Base-by-base conservation (phyloP, 2,888 invertebrate species). In the Cosmorhoe ocellata region DNA sequence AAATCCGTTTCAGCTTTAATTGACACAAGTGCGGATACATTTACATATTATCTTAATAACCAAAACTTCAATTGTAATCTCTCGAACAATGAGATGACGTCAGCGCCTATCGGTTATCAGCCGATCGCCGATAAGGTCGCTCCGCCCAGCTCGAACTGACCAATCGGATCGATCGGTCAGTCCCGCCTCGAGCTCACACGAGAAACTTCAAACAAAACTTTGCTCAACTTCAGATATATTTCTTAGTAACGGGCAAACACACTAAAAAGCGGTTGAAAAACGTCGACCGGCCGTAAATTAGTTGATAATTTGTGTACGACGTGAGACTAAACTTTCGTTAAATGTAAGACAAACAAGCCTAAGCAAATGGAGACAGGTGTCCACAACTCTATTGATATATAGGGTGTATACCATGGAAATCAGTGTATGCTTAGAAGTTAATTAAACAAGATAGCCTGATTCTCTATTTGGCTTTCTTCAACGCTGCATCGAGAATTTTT, bases 281-380 rank as follows among this genome's bases (percentile, higher is more conserved):
- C 61, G 74, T 74, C 74, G 79, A 45, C 41, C 51, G 74, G 74
- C 69, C 75, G 86, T 86, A 85, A 88, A 89, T 89, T 89, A 88
- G 82, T 84, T 85, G 86, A 84, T 88, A 89, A 89, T 89, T 83
- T 83, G 82, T 85, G 83, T 86, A 85, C 78, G 86, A 84, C 81
- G 40, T 76, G 61, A 71, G 74, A 67, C 77, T 84, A 80, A 84
- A 85, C 78, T 88, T 85, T 81, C 79, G 86, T 89, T 87, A 89
- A 89, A 87, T 79, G 80, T 78, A 76, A 81, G 71, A 66, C 73
- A 87, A 88, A 89, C 84, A 88, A 56, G 75, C 89, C 89, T 90
- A 90, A 88, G 82, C 78, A 88, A 88, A 90, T 81, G 84, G 72
- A 78, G 85, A 84, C 89, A 90, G 89, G 89, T 90, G 89, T 83